These are phyloP conservation scores for Aepyceros melampus DNA, from an alignment of 2,113 vertebrate species.

Conservation along the genomic window DNA sequence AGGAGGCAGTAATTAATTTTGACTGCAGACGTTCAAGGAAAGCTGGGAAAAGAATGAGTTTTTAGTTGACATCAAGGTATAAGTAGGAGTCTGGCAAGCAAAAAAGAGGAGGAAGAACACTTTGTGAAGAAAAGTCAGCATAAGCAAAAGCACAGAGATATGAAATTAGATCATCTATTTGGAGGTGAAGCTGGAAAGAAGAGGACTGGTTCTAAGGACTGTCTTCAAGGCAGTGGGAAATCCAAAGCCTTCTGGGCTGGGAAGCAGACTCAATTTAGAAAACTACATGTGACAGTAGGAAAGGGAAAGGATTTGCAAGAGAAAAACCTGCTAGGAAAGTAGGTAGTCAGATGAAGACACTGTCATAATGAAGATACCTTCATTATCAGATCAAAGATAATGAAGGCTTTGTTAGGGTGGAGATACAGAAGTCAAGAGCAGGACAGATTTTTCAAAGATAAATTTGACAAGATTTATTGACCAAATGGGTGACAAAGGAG, in stretches of 20 bases:
- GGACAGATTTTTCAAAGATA: not conserved
- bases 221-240: not conserved
- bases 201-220: not conserved
- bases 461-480: constrained; percentile 1
- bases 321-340: not conserved
- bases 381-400: not conserved
- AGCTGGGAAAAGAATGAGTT: not conserved
- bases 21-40: not conserved
- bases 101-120: not conserved
- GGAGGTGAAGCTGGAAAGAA: not conserved
- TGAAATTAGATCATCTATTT: not conserved
- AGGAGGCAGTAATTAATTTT: not conserved
- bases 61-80: not conserved
- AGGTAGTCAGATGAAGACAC: not conserved
- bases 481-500: not conserved
- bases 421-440: not conserved
- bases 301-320: not conserved
- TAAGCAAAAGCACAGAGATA: not conserved
- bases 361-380: no score
- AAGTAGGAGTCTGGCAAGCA: not conserved
- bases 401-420: not conserved
- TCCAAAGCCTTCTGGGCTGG: not conserved
- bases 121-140: not conserved
- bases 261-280: not conserved
- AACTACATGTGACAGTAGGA: not conserved